A percentile compares a stretch with the other conserved stretches of the same genome.
Evolutionary conservation across 2,113 vertebrate species (phyloP).

Genomic region (Calidris pugnax): DNA sequence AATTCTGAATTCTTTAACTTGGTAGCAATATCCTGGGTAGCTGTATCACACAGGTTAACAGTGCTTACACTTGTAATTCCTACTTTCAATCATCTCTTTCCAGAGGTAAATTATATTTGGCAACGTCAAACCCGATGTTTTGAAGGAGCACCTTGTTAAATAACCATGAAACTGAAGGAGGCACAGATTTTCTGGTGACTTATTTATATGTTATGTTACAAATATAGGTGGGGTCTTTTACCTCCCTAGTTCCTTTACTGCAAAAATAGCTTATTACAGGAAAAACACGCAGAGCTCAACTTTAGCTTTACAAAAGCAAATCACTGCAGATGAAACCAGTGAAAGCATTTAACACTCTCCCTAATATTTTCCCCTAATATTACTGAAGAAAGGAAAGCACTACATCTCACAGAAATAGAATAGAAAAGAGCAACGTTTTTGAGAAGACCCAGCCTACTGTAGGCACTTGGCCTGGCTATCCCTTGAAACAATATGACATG

Average conservation of each 20-base stretch:
- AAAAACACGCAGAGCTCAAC: neutral
- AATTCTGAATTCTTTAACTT: neutral
- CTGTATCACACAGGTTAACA: neutral
- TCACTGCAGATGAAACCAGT: fast-evolving
- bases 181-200: neutral
- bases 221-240: too few relatives aligned
- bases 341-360: neutral
- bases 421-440: neutral
- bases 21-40: neutral
- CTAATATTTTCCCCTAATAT: neutral
- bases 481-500: neutral
- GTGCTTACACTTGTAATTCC: neutral
- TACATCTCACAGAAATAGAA: neutral
- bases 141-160: neutral
- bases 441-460: neutral
- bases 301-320: neutral
- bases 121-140: neutral
- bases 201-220: neutral
- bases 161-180: neutral
- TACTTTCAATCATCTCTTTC: neutral
- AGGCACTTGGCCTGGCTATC: neutral
- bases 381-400: neutral
- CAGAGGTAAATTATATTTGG: neutral
- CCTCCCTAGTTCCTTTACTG: neutral
- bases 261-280: neutral